Percentiles rank a stretch among this genome's conserved stretches.
phyloP scores from a whole-genome alignment of 2,797 vertebrate genomes.

The Chromobotia macracanthus region DNA sequence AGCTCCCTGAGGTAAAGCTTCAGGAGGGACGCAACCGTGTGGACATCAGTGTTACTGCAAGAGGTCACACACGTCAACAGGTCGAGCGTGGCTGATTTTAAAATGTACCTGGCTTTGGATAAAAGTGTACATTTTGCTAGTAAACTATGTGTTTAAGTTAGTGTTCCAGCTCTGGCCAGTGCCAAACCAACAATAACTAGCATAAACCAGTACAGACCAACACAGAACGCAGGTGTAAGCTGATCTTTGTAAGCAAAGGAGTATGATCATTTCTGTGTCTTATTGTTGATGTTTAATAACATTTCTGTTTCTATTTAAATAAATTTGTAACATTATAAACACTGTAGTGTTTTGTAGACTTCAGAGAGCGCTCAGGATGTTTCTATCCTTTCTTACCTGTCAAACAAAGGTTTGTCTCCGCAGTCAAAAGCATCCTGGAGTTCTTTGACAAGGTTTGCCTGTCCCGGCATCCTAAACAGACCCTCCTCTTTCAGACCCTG shows the following conservation, averaged over 20 bases:
- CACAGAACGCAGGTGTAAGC: too few species aligned
- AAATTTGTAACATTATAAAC: background rate
- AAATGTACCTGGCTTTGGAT: too few species aligned
- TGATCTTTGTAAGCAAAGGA: too few species aligned
- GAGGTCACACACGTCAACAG: slow-evolving; percentile 31
- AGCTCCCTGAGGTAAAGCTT: slow-evolving; percentile 95
- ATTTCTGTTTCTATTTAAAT: too few species aligned
- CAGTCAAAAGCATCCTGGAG: slow-evolving; percentile 93
- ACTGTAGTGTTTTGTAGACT: background rate
- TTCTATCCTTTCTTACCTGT: slow-evolving; percentile 77
- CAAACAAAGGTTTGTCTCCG: slow-evolving; percentile 90
- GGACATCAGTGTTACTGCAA: slow-evolving; percentile 92
- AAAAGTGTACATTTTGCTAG: too few species aligned
- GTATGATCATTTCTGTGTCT: background rate
- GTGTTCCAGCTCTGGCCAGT: too few species aligned
- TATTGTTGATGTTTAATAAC: background rate
- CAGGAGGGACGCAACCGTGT: slow-evolving; percentile 95
- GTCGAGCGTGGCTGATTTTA: too few species aligned
- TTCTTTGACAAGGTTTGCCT: slow-evolving; percentile 90
- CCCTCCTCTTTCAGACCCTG: slow-evolving; percentile 90
- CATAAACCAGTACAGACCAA: too few species aligned
- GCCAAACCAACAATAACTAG: too few species aligned
- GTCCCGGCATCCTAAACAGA: slow-evolving; percentile 92
- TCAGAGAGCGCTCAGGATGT: background rate
- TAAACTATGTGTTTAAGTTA: too few species aligned